phyloP scores from a whole-genome alignment of 2,797 vertebrate species.

The Scyliorhinus canicula region DNA sequence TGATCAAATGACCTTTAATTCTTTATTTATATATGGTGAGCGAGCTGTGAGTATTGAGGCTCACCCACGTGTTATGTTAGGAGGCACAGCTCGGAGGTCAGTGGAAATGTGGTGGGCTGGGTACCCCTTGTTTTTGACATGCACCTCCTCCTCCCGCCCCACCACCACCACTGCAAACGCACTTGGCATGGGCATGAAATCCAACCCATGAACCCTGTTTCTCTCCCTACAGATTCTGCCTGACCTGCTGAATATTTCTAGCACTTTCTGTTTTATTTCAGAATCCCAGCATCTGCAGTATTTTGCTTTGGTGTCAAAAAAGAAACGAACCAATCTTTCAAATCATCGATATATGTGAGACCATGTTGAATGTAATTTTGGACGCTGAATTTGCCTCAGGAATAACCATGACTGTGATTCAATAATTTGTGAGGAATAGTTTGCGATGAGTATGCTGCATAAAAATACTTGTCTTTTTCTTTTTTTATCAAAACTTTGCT shows the following conservation, averaged over 20 bases:
- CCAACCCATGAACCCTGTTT: background rate
- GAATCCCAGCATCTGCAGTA: background rate
- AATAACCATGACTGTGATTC: background rate
- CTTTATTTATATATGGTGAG: too few relatives aligned
- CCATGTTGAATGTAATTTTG: background rate
- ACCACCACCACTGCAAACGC: too few relatives aligned
- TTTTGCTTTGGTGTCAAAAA: background rate
- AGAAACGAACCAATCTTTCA: background rate
- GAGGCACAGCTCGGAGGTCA: too few relatives aligned
- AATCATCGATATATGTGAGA: background rate
- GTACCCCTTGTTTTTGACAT: too few relatives aligned
- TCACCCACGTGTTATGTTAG: too few relatives aligned
- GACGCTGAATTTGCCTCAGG: background rate
- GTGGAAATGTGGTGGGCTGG: too few relatives aligned
- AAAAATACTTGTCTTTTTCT: background rate
- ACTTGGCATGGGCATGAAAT: too few relatives aligned
- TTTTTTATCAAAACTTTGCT: conserved; percentile 10
- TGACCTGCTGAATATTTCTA: background rate
- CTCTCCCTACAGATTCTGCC: background rate
- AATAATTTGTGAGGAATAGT: background rate
- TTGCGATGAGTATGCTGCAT: background rate
- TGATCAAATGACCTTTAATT: too few relatives aligned
- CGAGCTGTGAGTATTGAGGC: too few relatives aligned
- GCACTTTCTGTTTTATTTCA: background rate
- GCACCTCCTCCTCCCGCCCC: too few relatives aligned